Evolutionary conservation across 2,888 invertebrate species (phyloP), one percentile per base, ranked within the genome.

Genomic region (Drosophila vallismaia): DNA sequence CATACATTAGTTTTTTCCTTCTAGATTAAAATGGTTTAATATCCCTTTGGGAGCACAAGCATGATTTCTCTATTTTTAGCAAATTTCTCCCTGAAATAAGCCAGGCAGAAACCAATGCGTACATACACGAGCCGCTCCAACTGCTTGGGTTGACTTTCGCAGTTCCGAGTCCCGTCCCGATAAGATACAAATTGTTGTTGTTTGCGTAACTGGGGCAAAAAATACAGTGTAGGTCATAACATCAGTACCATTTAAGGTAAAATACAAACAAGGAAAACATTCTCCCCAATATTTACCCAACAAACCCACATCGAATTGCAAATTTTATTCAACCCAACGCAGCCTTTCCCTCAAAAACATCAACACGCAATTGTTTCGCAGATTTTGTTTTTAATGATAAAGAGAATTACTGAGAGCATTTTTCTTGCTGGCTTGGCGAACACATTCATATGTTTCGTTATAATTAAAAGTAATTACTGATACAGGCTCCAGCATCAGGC

Each of bases 401-500:
- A 77, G 56, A 62, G 70, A 71, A 66, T 77, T 58, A 63, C 63
- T 63, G 72, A 71, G 69, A 76, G 44, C 74, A 64, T 51, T 74
- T 62, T 59, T 49, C 49, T 74, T 78, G 56, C 58, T 45, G 49
- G 75, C 60, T 62, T 44, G 62, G 62, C 62, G 59, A 75, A 70
- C 67, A 71, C 70, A 84, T 80, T 81, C 67, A 64, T 36, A 71
- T 75, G 74, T 74, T 71, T 82, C 52, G 63, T 74, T 70, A 76
- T 56, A 72, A 74, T 81, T 71, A 67, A 85, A 76, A 66, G 51
- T 72, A 72, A 74, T 67, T 69, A 69, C 77, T 72, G 79, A 71
- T 71, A 69, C 80, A 82, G 80, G 80, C 86, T 82, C 86, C 74
- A 72, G 68, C 29, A 59, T 54, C 69, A 63, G 50, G 51, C 45